Conservation (phyloP, 2,113 vertebrate species). For the Erythrocebus patas region DNA sequence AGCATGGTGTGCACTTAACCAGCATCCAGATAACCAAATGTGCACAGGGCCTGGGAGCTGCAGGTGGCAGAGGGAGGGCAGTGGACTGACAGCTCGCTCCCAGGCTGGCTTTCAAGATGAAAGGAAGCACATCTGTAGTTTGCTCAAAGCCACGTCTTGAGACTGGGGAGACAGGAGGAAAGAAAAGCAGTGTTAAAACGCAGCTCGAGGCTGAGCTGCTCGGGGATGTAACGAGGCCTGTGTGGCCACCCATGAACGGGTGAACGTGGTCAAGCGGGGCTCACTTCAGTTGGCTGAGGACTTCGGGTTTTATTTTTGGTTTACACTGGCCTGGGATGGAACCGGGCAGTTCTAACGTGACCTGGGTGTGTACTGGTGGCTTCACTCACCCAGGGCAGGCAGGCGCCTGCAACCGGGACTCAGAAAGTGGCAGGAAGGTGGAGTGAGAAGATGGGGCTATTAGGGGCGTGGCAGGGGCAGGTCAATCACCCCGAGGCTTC, state of each 20-base stretch:
- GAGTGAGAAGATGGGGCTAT: fast-evolving
- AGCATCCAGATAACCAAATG: too few relatives aligned
- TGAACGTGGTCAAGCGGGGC: not conserved
- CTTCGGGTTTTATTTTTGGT: not conserved
- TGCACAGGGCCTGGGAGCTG: too few relatives aligned
- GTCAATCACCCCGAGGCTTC: not conserved
- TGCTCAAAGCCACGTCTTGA: too few relatives aligned
- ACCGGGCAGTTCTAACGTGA: fast-evolving
- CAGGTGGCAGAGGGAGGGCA: too few relatives aligned
- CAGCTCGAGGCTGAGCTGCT: too few relatives aligned
- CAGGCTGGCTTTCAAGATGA: too few relatives aligned
- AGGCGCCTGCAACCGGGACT: not conserved
- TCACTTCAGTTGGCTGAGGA: not conserved
- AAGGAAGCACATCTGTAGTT: too few relatives aligned
- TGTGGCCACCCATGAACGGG: not conserved
- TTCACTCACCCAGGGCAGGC: fast-evolving
- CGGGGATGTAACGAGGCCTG: too few relatives aligned
- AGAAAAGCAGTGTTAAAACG: too few relatives aligned
- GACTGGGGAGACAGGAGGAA: too few relatives aligned
- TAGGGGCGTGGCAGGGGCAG: not conserved
- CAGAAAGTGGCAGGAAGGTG: not conserved
- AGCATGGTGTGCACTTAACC: too few relatives aligned
- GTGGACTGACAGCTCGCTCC: too few relatives aligned
- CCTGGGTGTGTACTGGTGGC: fast-evolving
- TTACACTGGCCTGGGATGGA: not conserved